Percentiles rank a stretch among this genome's conserved stretches.
Conservation (phyloP, 2,797 vertebrate genomes). For the Leuciscus waleckii region DNA sequence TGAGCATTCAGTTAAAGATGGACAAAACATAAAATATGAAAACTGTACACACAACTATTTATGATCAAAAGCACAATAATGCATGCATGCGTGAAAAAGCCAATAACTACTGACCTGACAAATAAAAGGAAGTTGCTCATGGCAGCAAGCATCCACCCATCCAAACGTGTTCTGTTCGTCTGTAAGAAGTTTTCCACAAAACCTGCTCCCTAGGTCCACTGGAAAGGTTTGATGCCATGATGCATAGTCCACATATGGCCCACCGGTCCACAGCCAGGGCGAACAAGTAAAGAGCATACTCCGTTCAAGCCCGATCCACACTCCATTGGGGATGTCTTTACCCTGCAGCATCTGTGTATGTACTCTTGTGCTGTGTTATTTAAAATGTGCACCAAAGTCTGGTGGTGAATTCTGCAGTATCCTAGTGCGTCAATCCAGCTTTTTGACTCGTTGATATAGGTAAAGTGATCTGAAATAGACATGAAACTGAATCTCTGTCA, state of each 20-base stretch:
- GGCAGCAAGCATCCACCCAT: conserved; percentile 40
- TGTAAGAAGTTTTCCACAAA: conserved; percentile 38
- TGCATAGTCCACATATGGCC: background rate
- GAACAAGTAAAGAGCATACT: conserved; percentile 12
- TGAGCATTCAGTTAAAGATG: background rate
- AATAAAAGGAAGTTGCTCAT: conserved; percentile 17
- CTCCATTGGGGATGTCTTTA: background rate
- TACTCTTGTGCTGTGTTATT: background rate
- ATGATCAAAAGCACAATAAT: background rate
- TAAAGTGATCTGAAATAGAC: conserved; percentile 16
- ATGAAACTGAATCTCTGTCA: background rate
- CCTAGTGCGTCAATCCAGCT: conserved; percentile 29
- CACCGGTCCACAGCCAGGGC: conserved; percentile 44
- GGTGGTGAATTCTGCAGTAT: conserved; percentile 1
- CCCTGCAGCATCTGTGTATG: conserved; percentile 27
- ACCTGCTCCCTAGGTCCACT: background rate
- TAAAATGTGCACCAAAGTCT: conserved; percentile 33
- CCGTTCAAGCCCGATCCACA: conserved; percentile 46
- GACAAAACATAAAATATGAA: background rate
- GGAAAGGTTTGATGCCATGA: background rate
- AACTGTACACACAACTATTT: background rate
- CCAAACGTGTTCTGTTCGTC: background rate
- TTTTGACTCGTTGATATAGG: background rate
- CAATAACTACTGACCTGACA: conserved; percentile 15
- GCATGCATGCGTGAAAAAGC: background rate